Percentiles rank a stretch among this genome's conserved stretches.
Evolutionary conservation across 2,888 invertebrate species (phyloP).

Genomic region (Apamea crenata): DNA sequence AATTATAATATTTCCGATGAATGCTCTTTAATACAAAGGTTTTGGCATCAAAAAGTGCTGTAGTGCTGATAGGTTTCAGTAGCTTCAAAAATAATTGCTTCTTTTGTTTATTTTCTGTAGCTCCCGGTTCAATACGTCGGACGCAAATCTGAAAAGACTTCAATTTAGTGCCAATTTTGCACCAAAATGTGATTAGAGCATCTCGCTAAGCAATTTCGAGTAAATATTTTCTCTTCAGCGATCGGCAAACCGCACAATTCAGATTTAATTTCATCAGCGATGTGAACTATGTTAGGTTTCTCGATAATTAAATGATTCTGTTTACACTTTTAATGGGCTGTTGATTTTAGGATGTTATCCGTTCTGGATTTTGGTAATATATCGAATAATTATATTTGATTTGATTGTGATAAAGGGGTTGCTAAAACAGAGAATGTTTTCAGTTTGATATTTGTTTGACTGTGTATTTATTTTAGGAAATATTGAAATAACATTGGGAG

Average conservation of each 20-base stretch:
- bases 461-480: neutral
- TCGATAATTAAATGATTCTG: slow-evolving; percentile 61
- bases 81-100: slow-evolving; percentile 63
- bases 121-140: slow-evolving; percentile 64
- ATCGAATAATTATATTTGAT: slow-evolving; percentile 11
- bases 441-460: neutral
- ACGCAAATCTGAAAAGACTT: slow-evolving; percentile 72
- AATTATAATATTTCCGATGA: slow-evolving; percentile 42
- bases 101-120: slow-evolving; percentile 70
- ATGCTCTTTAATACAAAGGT: slow-evolving; percentile 27
- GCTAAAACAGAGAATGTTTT: neutral
- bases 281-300: slow-evolving; percentile 57
- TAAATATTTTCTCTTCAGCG: slow-evolving; percentile 61
- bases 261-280: slow-evolving; percentile 64
- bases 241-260: slow-evolving; percentile 57
- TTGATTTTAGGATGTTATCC: slow-evolving; percentile 37
- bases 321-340: slow-evolving; percentile 49
- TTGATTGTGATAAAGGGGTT: neutral
- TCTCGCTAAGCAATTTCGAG: slow-evolving; percentile 65
- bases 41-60: slow-evolving; percentile 27
- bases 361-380: slow-evolving; percentile 21
- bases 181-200: slow-evolving; percentile 71
- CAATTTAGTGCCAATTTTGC: slow-evolving; percentile 72
- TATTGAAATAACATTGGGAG: no score
- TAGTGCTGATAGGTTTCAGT: slow-evolving; percentile 40